Percentiles rank a stretch among this genome's conserved stretches.
phyloP scores from a whole-genome alignment of 2,797 vertebrate genomes.

The Lerista edwardsae region DNA sequence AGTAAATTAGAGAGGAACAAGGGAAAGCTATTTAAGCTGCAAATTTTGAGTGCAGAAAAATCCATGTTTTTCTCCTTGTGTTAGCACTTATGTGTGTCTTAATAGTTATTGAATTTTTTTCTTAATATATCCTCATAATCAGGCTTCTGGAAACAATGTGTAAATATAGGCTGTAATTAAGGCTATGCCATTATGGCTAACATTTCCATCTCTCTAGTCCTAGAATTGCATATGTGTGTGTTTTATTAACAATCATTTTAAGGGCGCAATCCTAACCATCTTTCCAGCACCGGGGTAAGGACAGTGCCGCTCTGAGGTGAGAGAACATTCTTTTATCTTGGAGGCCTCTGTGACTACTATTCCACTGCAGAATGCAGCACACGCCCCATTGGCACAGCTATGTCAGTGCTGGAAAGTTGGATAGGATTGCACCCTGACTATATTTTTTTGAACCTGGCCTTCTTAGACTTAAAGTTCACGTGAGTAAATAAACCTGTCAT shows the following conservation, averaged over 20 bases:
- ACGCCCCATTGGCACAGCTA: no score
- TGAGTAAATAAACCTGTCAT: neutral
- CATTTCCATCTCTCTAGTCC: neutral
- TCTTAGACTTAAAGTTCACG: neutral
- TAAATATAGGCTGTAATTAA: slow-evolving; percentile 12
- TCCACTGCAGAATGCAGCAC: no score
- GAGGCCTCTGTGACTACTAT: no score
- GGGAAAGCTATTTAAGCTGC: neutral
- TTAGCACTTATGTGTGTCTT: slow-evolving; percentile 14
- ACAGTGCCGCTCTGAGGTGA: no score
- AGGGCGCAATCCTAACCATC: no score
- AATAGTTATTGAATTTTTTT: slow-evolving; percentile 18
- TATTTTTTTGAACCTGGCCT: no score
- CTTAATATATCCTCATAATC: neutral
- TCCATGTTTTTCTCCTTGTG: slow-evolving; percentile 24
- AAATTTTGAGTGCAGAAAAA: slow-evolving; percentile 10
- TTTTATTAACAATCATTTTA: neutral
- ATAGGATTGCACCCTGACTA: no score
- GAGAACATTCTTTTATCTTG: no score
- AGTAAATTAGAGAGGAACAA: slow-evolving; percentile 34
- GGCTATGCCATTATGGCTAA: neutral
- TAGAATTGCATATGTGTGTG: neutral
- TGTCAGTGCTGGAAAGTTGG: no score
- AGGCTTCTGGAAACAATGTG: neutral
- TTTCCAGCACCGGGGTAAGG: no score